A percentile compares a stretch with the other conserved stretches of the same genome.
These are phyloP conservation scores for Dolichallabes microphthalmus DNA, from an alignment of 2,113 vertebrate species.

Conservation along the genomic window DNA sequence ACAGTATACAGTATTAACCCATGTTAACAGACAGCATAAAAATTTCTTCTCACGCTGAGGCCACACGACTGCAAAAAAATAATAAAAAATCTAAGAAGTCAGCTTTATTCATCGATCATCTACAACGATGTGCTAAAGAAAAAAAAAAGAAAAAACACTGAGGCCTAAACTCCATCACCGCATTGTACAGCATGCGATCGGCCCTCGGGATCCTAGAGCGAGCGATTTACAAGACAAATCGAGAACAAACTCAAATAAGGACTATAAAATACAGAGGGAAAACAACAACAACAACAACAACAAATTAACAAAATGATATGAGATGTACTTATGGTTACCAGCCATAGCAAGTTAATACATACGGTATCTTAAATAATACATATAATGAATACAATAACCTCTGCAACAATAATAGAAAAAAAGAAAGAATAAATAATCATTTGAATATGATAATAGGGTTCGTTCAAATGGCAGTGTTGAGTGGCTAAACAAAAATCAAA, in stretches of 20 bases:
- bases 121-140: neutral
- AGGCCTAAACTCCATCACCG: neutral
- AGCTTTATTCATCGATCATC: neutral
- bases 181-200: slow-evolving; percentile 13
- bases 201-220: slow-evolving; percentile 6
- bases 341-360: slow-evolving; percentile 94
- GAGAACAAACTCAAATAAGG: slow-evolving; percentile 50
- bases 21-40: neutral
- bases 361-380: slow-evolving; percentile 92
- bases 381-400: slow-evolving; percentile 79
- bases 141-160: neutral
- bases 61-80: neutral
- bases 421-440: slow-evolving; percentile 87
- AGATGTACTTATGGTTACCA: slow-evolving; percentile 92
- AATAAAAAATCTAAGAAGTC: neutral
- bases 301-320: slow-evolving; percentile 69
- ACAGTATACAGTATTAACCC: no score
- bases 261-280: slow-evolving; percentile 56
- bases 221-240: slow-evolving; percentile 28
- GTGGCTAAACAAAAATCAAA: slow-evolving; percentile 52
- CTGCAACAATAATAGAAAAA: slow-evolving; percentile 72
- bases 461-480: slow-evolving; percentile 67
- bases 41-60: neutral
- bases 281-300: slow-evolving; percentile 56
- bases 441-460: slow-evolving; percentile 75